These are phyloP conservation scores for Crocidura indochinensis DNA, from an alignment of 2,797 vertebrate species.

Conservation along the genomic window DNA sequence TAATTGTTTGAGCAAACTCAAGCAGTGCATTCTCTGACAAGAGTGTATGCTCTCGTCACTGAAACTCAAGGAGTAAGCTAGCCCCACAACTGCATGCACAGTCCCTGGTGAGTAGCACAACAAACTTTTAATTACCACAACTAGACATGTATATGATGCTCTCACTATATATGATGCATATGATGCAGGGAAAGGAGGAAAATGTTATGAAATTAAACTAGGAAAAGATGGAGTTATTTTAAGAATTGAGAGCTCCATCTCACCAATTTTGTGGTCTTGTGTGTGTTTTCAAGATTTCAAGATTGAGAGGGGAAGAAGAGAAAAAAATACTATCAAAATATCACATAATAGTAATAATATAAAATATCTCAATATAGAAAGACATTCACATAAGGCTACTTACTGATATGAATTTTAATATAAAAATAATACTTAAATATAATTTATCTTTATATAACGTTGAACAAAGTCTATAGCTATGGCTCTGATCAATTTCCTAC, in stretches of 20 bases:
- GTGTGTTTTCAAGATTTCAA: neutral
- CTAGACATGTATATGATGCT: too few species aligned
- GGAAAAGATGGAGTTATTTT: neutral
- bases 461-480: neutral
- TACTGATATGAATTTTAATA: neutral
- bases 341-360: too few species aligned
- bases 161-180: too few species aligned
- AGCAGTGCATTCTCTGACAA: too few species aligned
- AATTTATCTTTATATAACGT: slow-evolving; percentile 4
- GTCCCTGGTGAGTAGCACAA: too few species aligned
- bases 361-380: neutral
- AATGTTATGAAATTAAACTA: too few species aligned
- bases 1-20: too few species aligned
- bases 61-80: too few species aligned
- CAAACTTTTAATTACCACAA: too few species aligned
- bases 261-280: neutral
- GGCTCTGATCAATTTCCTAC: slow-evolving; percentile 16
- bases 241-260: neutral
- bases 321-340: neutral
- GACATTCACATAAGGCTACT: neutral
- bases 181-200: too few species aligned
- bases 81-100: too few species aligned
- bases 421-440: slow-evolving; percentile 34
- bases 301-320: neutral
- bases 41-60: too few species aligned